A percentile compares a stretch with the other conserved stretches of the same genome.
Conservation (phyloP, 2,888 invertebrate genomes). For the Pheosia tremula region DNA sequence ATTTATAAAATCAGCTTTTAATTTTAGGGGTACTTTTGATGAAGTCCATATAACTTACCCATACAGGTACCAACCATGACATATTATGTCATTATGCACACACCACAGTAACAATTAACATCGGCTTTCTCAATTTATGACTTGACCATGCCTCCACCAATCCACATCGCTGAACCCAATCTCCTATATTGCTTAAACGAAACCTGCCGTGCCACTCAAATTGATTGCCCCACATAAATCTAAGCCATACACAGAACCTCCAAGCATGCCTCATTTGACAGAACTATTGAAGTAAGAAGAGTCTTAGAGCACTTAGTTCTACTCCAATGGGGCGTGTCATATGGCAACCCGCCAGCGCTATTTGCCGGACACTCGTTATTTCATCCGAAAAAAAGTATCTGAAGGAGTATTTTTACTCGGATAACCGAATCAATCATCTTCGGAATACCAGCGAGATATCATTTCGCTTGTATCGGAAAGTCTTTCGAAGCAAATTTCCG, state of each 20-base stretch:
- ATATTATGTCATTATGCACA: not conserved
- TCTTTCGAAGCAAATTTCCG: constrained; percentile 6
- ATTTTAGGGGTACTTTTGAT: too few relatives aligned
- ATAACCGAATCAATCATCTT: constrained; percentile 34
- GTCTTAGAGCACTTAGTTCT: constrained; percentile 37
- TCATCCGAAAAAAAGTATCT: constrained; percentile 26
- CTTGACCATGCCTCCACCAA: not conserved
- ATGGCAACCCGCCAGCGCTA: constrained; percentile 36
- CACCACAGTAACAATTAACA: not conserved
- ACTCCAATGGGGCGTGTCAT: constrained; percentile 33
- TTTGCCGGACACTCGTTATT: constrained; percentile 39
- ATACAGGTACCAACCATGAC: not conserved
- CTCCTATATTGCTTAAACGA: not conserved
- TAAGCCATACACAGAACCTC: constrained; percentile 14
- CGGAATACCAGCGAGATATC: constrained; percentile 6
- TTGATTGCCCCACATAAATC: constrained; percentile 18
- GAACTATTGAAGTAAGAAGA: constrained; percentile 19
- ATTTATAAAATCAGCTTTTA: too few relatives aligned
- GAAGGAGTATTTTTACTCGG: constrained; percentile 20
- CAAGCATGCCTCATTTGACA: constrained; percentile 18
- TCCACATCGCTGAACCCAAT: not conserved
- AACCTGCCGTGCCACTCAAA: constrained; percentile 8
- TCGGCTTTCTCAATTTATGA: not conserved
- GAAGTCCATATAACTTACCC: not conserved
- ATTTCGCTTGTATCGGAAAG: constrained; percentile 6